phyloP scores from a whole-genome alignment of 2,113 vertebrate species.

The Myotis davidii region DNA sequence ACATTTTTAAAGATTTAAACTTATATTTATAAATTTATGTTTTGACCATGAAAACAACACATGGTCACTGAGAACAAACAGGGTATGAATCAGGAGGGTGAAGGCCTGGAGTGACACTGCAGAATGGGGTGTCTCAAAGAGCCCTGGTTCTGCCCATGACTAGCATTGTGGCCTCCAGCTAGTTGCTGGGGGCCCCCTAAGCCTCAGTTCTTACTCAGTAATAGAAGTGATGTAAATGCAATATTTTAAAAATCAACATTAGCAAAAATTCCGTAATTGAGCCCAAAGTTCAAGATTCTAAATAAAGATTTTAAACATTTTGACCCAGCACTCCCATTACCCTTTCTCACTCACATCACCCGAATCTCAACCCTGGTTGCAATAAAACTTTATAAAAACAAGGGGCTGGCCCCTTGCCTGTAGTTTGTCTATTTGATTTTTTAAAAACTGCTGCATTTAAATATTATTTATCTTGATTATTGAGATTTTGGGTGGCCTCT shows the following conservation, averaged over 20 bases:
- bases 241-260: conserved; percentile 24
- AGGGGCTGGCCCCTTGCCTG: background rate
- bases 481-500: background rate
- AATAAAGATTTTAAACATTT: background rate
- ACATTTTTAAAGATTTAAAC: background rate
- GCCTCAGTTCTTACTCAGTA: background rate
- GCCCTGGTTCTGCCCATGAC: background rate
- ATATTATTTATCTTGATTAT: background rate
- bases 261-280: background rate
- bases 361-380: background rate
- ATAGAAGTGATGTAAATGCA: background rate
- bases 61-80: background rate
- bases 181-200: too few species aligned
- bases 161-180: background rate
- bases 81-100: background rate
- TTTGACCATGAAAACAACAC: conserved; percentile 13
- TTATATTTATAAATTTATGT: conserved; percentile 21
- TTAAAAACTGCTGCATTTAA: background rate
- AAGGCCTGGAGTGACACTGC: background rate
- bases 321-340: background rate
- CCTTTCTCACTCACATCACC: background rate
- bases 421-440: background rate
- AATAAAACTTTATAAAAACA: conserved; percentile 37
- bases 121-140: background rate
- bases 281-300: conserved; percentile 5